Evolutionary conservation across 2,797 vertebrate species (phyloP), one percentile per base, ranked within the genome.

Genomic region (Chrosomus eos): DNA sequence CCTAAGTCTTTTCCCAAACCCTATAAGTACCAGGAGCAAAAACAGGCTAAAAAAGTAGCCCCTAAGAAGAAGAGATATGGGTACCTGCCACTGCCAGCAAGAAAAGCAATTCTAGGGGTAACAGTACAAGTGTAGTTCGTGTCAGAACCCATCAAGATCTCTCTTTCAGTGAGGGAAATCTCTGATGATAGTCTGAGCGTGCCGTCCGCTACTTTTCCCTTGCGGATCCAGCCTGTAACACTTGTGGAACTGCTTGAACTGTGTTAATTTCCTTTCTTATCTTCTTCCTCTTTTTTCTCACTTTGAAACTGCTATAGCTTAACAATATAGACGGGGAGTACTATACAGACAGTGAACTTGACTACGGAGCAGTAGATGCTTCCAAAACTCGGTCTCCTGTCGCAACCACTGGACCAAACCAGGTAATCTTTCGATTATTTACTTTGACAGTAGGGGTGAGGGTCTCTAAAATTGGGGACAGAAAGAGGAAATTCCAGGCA

Each of bases 301-400:
- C 91, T 93, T 92, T 93, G 90, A 93, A 90, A 64, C 84, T 83
- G 84, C 88, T 80, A 92, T 94, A 99, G 98, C 96, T 94, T 93
- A 99, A 97, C 84, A 90, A 95, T 93, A 92, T 99, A 93, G 96
- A 98, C 91, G 96, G 96, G 92, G 96, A 97, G 89, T 98, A 97
- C 93, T 97, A 92, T 94, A 96, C 96, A 94, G 94, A 94, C 90
- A 91, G 70, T 94, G 96, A 94, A 88, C 90, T 89, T 89, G 90
- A 97, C 93, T 99, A 97, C 90, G 97, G 95, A 93, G 97, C 95
- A 88, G 88, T 96, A 94, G 96, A 94, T 90, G 93, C 90, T 90
- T 94, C 95, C 88, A 97, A 97, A 85, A 97, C 96, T 91, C 95
- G 95, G 91, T 92, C 95, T 89, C 95, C 98, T 45, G 92, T 90